A percentile compares a stretch with the other conserved stretches of the same genome.
Evolutionary conservation across 2,797 vertebrate species (phyloP).

Genomic region (Muscicapa comitata): DNA sequence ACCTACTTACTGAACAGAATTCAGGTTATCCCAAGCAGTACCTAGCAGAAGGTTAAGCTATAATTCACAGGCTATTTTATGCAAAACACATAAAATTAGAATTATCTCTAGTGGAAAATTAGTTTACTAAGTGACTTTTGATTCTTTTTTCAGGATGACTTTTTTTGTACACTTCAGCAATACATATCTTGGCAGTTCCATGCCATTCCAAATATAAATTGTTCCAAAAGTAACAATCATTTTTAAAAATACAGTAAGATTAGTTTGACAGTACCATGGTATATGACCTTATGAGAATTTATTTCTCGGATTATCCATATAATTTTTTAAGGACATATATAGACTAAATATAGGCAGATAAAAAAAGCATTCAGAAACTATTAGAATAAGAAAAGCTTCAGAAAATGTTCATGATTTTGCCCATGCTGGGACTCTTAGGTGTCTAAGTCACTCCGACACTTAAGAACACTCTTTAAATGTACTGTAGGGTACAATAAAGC

Average conservation of each 20-base stretch:
- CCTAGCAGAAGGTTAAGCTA: not conserved
- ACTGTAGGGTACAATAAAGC: not conserved
- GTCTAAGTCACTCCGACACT: not conserved
- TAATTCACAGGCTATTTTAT: not conserved
- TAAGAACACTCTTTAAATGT: not conserved
- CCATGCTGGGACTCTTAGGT: fast-evolving
- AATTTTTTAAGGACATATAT: not conserved
- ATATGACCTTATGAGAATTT: not conserved
- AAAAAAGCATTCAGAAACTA: not conserved
- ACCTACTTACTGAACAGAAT: not conserved
- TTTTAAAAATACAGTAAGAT: not conserved
- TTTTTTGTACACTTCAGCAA: not conserved
- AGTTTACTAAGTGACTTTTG: not conserved
- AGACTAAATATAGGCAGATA: not conserved
- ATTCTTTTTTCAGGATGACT: not conserved
- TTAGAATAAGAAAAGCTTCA: not conserved
- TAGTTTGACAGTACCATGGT: too few relatives aligned
- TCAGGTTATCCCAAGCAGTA: not conserved
- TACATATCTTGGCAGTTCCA: not conserved
- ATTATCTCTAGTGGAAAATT: not conserved
- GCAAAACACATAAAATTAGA: not conserved
- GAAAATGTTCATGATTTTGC: not conserved
- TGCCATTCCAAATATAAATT: not conserved
- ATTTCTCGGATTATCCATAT: not conserved
- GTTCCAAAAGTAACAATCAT: not conserved